Percentiles rank a stretch among this genome's conserved stretches.
phyloP scores from a whole-genome alignment of 2,888 invertebrate genomes.

The Encarsia formosa region DNA sequence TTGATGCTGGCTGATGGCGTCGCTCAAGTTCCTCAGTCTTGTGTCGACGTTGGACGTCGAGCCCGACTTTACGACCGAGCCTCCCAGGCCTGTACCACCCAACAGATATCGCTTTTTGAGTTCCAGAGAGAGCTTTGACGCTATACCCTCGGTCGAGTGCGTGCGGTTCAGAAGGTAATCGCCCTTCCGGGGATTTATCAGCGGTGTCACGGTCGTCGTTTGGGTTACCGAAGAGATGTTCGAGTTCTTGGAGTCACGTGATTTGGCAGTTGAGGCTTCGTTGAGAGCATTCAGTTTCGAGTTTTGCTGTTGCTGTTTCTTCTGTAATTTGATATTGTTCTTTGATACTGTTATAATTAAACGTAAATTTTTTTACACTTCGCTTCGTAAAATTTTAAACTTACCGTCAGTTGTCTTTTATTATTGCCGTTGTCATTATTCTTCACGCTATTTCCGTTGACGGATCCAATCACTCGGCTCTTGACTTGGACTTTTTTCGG shows the following conservation, averaged over 20 bases:
- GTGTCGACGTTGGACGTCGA: constrained; percentile 81
- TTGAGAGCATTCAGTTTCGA: constrained; percentile 32
- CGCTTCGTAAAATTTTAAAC: too few relatives aligned
- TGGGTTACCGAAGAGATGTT: too few relatives aligned
- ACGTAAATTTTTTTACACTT: not conserved
- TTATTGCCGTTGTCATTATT: constrained; percentile 14
- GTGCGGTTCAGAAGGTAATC: constrained; percentile 77
- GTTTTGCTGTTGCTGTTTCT: constrained; percentile 28
- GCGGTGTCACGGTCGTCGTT: constrained; percentile 39
- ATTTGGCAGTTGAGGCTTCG: constrained; percentile 12
- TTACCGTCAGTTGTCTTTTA: constrained; percentile 10
- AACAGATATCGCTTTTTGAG: constrained; percentile 80
- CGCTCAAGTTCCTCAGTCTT: constrained; percentile 77
- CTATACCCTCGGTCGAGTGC: constrained; percentile 82
- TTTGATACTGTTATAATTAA: not conserved
- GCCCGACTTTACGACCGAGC: constrained; percentile 75
- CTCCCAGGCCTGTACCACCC: constrained; percentile 64
- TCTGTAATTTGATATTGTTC: not conserved
- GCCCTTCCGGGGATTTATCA: constrained; percentile 61
- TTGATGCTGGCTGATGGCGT: constrained; percentile 83
- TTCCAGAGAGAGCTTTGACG: constrained; percentile 81
- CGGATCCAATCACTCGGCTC: constrained; percentile 51
- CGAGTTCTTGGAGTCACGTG: too few relatives aligned
- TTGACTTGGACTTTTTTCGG: constrained; percentile 63
- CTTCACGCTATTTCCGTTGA: constrained; percentile 45